Conservation (phyloP, 2,797 vertebrate genomes). For the Pterois miles region DNA sequence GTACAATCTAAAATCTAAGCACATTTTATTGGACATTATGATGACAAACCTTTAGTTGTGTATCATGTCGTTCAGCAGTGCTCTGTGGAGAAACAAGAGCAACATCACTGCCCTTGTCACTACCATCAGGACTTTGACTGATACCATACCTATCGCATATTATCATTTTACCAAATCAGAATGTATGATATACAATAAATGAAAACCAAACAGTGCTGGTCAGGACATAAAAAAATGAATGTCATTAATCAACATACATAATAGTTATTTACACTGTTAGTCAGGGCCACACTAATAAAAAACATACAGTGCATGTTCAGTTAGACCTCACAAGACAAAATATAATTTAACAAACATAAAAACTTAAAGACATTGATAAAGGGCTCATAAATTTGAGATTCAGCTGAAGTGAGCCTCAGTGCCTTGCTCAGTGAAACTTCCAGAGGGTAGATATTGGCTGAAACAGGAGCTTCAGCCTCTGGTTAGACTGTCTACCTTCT, state of each 20-base stretch:
- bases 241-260: not conserved
- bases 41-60: constrained; percentile 13
- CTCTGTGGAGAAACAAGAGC: constrained; percentile 14
- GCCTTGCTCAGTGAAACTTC: no score
- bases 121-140: not conserved
- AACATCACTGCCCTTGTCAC: not conserved
- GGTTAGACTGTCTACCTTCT: rapidly evolving
- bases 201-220: not conserved
- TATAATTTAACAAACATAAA: not conserved
- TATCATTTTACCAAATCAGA: not conserved
- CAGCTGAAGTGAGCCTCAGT: rapidly evolving
- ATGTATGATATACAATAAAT: not conserved
- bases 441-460: no score
- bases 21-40: not conserved
- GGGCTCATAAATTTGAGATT: no score
- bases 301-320: no score
- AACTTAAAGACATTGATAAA: no score
- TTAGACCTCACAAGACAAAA: not conserved
- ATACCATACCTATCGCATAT: not conserved
- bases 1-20: not conserved
- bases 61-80: constrained; percentile 9
- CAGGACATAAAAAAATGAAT: not conserved
- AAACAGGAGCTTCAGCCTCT: no score
- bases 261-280: not conserved
- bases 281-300: not conserved